phyloP scores from a whole-genome alignment of 2,797 vertebrate genomes.

The Avahi laniger region DNA sequence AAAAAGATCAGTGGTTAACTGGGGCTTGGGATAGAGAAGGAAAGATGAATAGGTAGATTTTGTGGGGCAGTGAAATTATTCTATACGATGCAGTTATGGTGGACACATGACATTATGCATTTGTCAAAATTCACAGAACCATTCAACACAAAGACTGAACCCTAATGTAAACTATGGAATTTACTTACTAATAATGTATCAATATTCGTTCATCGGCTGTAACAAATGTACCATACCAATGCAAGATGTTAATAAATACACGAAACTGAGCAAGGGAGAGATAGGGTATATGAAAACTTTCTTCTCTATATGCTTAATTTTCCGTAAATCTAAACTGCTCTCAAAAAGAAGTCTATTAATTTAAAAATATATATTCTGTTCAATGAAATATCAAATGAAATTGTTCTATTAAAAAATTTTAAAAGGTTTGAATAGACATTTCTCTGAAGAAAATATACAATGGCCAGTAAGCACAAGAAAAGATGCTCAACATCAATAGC shows the following conservation, averaged over 20 bases:
- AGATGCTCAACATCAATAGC: background rate
- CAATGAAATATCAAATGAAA: constrained; percentile 17
- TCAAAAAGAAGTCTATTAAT: background rate
- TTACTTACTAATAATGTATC: constrained; percentile 8
- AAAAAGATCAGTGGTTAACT: background rate
- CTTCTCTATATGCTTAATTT: background rate
- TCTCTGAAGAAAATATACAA: background rate
- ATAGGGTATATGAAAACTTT: background rate
- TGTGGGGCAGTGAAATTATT: background rate
- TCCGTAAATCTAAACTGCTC: constrained; percentile 1
- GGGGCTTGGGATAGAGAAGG: background rate
- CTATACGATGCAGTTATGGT: background rate
- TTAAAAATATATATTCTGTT: constrained; percentile 9
- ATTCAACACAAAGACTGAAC: background rate
- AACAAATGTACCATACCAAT: background rate
- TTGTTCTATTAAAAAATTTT: background rate
- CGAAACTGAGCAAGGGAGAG: background rate
- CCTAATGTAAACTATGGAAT: background rate
- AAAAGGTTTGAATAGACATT: constrained; percentile 16
- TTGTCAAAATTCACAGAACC: background rate
- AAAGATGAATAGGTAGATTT: background rate
- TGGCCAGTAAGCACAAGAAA: background rate
- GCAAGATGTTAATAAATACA: background rate
- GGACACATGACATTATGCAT: background rate
- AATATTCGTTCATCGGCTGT: background rate